Conservation (phyloP, 2,888 invertebrate species). For the Tachina lurida region DNA sequence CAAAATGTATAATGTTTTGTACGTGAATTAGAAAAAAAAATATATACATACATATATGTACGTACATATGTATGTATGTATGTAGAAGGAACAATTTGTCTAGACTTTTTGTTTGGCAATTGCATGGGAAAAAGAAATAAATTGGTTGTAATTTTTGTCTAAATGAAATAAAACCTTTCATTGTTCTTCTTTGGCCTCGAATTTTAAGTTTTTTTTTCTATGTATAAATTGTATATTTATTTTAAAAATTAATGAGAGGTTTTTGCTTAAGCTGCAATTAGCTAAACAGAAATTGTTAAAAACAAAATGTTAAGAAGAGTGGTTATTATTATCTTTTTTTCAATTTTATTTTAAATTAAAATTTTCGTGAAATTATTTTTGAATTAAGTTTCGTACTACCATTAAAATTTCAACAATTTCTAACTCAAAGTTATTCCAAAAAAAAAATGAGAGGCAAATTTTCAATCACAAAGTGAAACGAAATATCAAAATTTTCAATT, state of each 20-base stretch:
- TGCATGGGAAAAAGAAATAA: conserved; percentile 33
- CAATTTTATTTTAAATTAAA: too few species aligned
- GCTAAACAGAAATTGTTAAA: not conserved
- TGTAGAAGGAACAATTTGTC: conserved; percentile 23
- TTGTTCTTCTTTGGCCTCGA: conserved; percentile 33
- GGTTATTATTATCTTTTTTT: too few species aligned
- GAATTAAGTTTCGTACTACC: too few species aligned
- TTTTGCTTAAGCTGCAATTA: not conserved
- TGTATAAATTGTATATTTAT: not conserved
- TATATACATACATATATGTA: too few species aligned
- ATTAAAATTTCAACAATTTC: too few species aligned
- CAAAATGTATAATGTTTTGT: conserved; percentile 1
- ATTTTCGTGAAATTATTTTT: too few species aligned
- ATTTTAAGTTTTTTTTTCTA: not conserved
- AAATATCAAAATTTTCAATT: too few species aligned
- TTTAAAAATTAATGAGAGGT: not conserved
- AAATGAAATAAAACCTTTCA: conserved; percentile 11
- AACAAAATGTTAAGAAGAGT: too few species aligned
- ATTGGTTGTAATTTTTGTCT: not conserved
- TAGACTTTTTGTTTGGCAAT: conserved; percentile 36
- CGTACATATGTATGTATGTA: too few species aligned
- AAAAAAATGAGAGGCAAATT: too few species aligned
- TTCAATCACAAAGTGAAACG: too few species aligned
- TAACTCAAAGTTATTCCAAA: too few species aligned
- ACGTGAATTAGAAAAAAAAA: conserved; percentile 9